Percentiles rank a stretch among this genome's conserved stretches.
Evolutionary conservation across 1,140 invertebrate genomes (phyloP).

Genomic region (Papilio polyxenes): DNA sequence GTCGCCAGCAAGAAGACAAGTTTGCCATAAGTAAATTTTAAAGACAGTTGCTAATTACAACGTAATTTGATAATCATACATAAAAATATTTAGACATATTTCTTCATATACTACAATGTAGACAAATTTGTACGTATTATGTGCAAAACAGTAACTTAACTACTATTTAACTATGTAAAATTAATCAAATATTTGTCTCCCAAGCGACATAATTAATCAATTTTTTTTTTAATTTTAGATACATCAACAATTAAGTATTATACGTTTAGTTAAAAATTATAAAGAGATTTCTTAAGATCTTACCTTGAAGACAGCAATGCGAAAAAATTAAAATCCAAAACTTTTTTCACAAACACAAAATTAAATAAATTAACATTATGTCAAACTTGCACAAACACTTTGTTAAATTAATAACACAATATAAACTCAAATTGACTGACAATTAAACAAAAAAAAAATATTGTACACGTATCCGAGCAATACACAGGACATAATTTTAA

Average conservation of each 20-base stretch:
- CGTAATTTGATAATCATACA: background rate
- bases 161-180: too few species aligned
- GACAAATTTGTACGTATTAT: too few species aligned
- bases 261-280: too few species aligned
- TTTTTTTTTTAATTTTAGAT: too few species aligned
- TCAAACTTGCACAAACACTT: constrained; percentile 20
- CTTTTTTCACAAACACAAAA: constrained; percentile 33
- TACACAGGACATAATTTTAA: constrained; percentile 43
- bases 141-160: too few species aligned
- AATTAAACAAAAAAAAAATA: constrained; percentile 23
- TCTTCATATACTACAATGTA: too few species aligned
- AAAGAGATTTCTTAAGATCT: background rate
- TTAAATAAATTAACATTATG: constrained; percentile 1
- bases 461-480: background rate
- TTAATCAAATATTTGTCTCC: too few species aligned
- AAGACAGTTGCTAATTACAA: constrained; percentile 2
- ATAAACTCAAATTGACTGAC: constrained; percentile 11
- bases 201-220: too few species aligned
- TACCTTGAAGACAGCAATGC: constrained; percentile 18
- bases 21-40: background rate
- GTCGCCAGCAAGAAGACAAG: background rate
- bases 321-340: constrained; percentile 8
- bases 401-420: background rate
- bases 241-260: too few species aligned
- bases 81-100: too few species aligned